Percentiles rank a stretch among this genome's conserved stretches.
These are phyloP conservation scores for Drosophila quinaria DNA, from an alignment of 2,888 invertebrate species.

Conservation along the genomic window DNA sequence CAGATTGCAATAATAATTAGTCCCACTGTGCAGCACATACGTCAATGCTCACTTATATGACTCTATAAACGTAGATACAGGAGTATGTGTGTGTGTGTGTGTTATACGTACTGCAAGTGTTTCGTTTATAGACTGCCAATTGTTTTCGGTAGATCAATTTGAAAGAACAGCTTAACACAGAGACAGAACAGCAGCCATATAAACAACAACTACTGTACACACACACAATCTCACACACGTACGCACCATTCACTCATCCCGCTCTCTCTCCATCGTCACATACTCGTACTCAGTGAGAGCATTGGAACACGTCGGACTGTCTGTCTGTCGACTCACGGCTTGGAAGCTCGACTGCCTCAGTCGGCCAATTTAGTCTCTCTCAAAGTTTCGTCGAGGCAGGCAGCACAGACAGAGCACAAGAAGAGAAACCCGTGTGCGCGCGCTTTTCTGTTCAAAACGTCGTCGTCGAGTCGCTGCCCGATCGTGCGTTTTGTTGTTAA, in stretches of 20 bases:
- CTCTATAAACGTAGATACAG: conserved; percentile 29
- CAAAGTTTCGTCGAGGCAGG: conserved; percentile 72
- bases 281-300: conserved; percentile 13
- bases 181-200: conserved; percentile 32
- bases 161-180: conserved; percentile 61
- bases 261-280: background rate
- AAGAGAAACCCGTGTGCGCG: conserved; percentile 50
- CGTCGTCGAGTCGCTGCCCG: conserved; percentile 51
- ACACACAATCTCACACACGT: conserved; percentile 17
- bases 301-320: conserved; percentile 25
- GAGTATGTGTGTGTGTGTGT: conserved; percentile 31
- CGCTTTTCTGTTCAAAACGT: conserved; percentile 44
- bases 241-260: conserved; percentile 13
- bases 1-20: conserved; percentile 29
- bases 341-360: conserved; percentile 45
- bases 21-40: conserved; percentile 57
- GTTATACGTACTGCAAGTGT: conserved; percentile 51
- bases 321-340: conserved; percentile 35
- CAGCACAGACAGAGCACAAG: conserved; percentile 46
- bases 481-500: conserved; percentile 66
- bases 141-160: conserved; percentile 66
- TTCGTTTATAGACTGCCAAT: conserved; percentile 56
- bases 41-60: conserved; percentile 41
- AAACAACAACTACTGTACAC: conserved; percentile 33
- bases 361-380: conserved; percentile 64